Base-by-base conservation (phyloP, 2,113 vertebrate species). In the Daboia siamensis region DNA sequence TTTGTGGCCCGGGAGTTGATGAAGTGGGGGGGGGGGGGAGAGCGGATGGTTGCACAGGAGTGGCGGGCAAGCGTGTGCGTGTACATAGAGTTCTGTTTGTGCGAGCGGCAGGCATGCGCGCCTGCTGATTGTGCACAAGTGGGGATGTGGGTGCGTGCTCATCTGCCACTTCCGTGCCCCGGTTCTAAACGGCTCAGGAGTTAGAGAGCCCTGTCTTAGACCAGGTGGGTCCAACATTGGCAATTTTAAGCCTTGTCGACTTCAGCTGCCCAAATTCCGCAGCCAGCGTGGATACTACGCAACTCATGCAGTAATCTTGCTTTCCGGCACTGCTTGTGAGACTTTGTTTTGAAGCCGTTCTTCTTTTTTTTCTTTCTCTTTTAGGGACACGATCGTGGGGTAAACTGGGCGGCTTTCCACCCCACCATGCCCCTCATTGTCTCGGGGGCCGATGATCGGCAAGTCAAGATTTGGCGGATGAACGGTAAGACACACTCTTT, bases 381-480 rank as follows among this genome's bases (percentile, higher is more conserved):
- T 0, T 12, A 98, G 99, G 99, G 99, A 94, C 99, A 99, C 0
- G 99, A 99, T 94, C 98, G 99, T 0, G 99, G 99, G 0, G 99
- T 99, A 55, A 99, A 99, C 96, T 99, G 99, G 99, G 99, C 99
- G 0, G 99, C 99, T 17, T 99, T 99, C 96, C 99, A 99, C 89
- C 99, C 99, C 90, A 99, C 97, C 2, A 99, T 99, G 99, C 99
- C 99, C 0, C 98, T 99, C 1, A 99, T 99, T 0, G 99, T 99
- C 13, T 99, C 99, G 0, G 99, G 99, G 56, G 99, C 99, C 0
- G 99, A 99, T 9, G 99, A 99, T 87, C 97, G 99, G 9, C 99
- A 99, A 93, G 99, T 99, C 93, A 99, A 99, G 97, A 99, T 99
- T 96, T 99, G 99, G 99, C 96, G 99, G 92, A 99, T 99, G 99